Conservation (phyloP, 2,888 invertebrate genomes). For the Lepidochitona cinerea region DNA sequence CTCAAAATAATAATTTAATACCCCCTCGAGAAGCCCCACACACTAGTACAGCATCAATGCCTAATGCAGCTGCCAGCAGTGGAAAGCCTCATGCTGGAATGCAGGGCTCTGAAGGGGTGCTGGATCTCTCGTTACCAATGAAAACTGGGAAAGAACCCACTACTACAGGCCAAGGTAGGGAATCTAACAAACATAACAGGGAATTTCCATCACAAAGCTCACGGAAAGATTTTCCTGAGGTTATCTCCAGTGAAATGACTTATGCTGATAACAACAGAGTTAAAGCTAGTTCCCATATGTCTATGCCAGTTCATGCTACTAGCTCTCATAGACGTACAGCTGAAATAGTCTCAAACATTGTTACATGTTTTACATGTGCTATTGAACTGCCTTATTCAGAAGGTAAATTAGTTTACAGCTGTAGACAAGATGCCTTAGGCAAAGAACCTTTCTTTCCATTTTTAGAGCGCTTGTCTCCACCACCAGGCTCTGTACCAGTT, state of each 20-base stretch:
- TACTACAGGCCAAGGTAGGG: conserved; percentile 15
- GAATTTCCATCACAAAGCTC: background rate
- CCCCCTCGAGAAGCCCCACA: background rate
- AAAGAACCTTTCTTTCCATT: conserved; percentile 92
- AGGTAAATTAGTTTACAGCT: conserved; percentile 84
- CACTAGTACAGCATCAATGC: background rate
- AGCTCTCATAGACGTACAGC: background rate
- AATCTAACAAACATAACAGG: conserved; percentile 25
- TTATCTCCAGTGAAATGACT: background rate
- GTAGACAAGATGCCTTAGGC: conserved; percentile 80
- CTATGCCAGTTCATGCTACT: background rate
- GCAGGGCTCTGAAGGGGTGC: conserved; percentile 37
- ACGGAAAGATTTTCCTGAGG: conserved; percentile 10
- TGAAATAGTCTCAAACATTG: conserved; percentile 71
- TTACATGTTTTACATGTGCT: conserved; percentile 92
- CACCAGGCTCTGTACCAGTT: conserved; percentile 88
- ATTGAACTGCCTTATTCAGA: conserved; percentile 85
- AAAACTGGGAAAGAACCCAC: background rate
- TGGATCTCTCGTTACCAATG: conserved; percentile 51
- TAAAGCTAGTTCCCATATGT: background rate
- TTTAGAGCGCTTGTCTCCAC: conserved; percentile 84
- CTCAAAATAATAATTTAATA: background rate
- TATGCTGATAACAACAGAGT: background rate
- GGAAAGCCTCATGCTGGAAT: conserved; percentile 19
- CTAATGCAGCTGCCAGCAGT: background rate